Base-by-base conservation (phyloP, 2,797 vertebrate genomes). In the Coregonus suidteri region DNA sequence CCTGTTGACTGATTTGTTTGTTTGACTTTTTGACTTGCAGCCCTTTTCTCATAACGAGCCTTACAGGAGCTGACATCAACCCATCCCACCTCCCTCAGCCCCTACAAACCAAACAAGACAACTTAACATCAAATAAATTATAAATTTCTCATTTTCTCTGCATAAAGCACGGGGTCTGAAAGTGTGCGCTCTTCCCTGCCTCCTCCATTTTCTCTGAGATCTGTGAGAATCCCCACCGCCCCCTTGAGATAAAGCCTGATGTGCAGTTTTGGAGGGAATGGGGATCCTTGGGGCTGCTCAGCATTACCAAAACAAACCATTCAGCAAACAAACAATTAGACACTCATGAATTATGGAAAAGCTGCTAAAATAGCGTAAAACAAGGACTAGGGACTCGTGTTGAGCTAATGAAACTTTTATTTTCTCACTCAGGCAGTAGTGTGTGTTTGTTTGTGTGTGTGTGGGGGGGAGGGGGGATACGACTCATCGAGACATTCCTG, bases 291-390 rank as follows among this genome's bases (percentile, higher is more conserved):
- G 90, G 92, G 88, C 89, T 86, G 84, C 88, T 92, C 86, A 75
- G 84, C 89, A 91, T 93, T 92, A 93, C 90, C 88, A 91, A 93
- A 94, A 91, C 93, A 93, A 93, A 93, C 90, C 89, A 92, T 91
- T 93, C 89, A 92, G 87, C 91, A 93, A 93, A 94, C 91, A 93
- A 92, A 93, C 91, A 94, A 93, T 94, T 94, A 93, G 84, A 87
- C 88, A 83, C 88, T 93, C 89, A 92, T 94, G 91, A 95, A 94
- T 94, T 92, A 94, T 94, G 90, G 90, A 93, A 87, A 85, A 91
- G 87, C 81, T 76, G 88, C 85, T 89, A 88, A 91, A 87, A 90
- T 82, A 90, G 91, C 85, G 75, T 86, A 91, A 89, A 89, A 89
- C 82, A 85, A 85, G 84, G 86, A 88, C 81, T 79, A 73, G 84